Base-by-base conservation (phyloP, 92 coral and sea anemone species). In the Epizoanthus illoricatus region DNA sequence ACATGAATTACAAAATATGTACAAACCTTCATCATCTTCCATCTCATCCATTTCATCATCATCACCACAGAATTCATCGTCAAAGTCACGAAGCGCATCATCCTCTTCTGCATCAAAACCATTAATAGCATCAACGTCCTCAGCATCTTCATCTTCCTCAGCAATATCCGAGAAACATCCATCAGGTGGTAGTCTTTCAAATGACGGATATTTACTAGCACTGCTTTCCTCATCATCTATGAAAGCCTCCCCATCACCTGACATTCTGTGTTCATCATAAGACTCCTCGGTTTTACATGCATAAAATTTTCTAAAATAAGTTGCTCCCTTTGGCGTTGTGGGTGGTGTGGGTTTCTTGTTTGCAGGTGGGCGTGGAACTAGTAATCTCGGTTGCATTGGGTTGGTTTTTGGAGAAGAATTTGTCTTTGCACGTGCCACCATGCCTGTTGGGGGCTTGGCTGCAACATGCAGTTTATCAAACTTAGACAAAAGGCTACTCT, bases 141-240 rank as follows among this genome's bases (percentile, higher is more conserved):
- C 92, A 2, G 76, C 85, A 79, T 83, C 89, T 64, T 95, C 98
- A 87, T 93, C 95, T 67, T 93, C 98, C 59, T 93, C 98, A 16
- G 97, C 91, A n/a, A 91, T 93, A 73, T 95, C 98, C 7, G 98
- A 95, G 78, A 95, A 89, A 58, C 98, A 95, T 21, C 98, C 98
- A 90, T 95, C 98, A 6, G 98, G 98, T 15, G 98, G 98, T 80
- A 94, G 89, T 24, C 98, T 80, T 65, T 92, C 94, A 86, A 89
- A 87, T 52, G 86, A 82, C 63, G 90, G 86, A 47, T 87, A 61
- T 62, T 72, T 84, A 15, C 68, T 42, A 47, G 81, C 65, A 18
- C 84, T 87, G 54, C 91, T 90, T 65, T 84, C 90, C 12, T 83
- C 89, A 39, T 84, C 95, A 76, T 90, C 93, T 15, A 84, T 88